Evolutionary conservation across 2,888 invertebrate genomes (phyloP).

Genomic region (Brachycybe producta): DNA sequence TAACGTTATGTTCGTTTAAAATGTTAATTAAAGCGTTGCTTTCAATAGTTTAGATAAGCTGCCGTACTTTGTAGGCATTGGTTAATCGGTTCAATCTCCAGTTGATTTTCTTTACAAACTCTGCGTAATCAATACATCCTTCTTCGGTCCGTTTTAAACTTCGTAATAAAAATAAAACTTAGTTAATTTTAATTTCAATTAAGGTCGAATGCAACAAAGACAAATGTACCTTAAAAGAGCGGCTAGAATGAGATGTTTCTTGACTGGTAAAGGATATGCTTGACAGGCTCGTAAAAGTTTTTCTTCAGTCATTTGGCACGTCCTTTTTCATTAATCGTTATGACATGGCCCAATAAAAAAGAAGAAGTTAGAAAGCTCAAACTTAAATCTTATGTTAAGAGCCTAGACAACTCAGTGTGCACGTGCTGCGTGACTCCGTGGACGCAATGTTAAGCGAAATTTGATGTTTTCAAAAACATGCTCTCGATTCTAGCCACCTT

Average conservation of each 20-base stretch:
- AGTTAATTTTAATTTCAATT: not conserved
- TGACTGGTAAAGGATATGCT: conserved; percentile 11
- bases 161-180: not conserved
- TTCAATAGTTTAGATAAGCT: not conserved
- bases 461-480: no score
- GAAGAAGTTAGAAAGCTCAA: no score
- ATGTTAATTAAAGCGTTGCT: not conserved
- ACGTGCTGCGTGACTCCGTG: no score
- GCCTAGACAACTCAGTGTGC: no score
- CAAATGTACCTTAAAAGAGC: conserved; percentile 7
- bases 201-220: not conserved
- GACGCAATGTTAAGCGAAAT: no score
- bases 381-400: conserved; percentile 1
- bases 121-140: not conserved
- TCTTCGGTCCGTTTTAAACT: not conserved
- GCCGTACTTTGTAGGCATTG: not conserved
- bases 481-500: no score
- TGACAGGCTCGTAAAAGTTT: not conserved
- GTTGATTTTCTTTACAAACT: conserved; percentile 9
- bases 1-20: no score
- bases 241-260: conserved; percentile 5
- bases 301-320: not conserved
- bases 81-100: conserved; percentile 3
- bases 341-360: not conserved
- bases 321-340: no score